phyloP scores from a whole-genome alignment of 2,113 vertebrate species.

The Tympanuchus pallidicinctus region DNA sequence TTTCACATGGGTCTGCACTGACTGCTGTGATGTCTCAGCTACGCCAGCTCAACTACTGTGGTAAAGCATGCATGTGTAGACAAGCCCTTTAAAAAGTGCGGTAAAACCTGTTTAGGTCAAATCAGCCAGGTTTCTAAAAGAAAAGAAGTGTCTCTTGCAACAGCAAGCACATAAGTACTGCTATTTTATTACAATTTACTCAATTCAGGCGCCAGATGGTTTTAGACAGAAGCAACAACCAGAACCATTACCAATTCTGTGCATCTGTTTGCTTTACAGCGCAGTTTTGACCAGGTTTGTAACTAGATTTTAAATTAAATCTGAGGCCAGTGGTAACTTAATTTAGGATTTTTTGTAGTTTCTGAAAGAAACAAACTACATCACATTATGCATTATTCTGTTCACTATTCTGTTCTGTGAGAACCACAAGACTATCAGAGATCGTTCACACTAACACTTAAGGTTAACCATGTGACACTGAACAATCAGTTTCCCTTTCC shows the following conservation, averaged over 20 bases:
- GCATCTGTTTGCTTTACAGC: conserved; percentile 58
- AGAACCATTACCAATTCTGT: conserved; percentile 50
- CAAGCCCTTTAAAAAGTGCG: conserved; percentile 47
- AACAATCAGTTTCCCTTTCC: not conserved
- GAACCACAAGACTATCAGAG: not conserved
- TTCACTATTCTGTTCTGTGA: not conserved
- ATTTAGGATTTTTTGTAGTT: conserved; percentile 8
- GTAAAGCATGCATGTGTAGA: conserved; percentile 43
- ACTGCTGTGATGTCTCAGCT: conserved; percentile 30
- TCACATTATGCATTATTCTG: not conserved
- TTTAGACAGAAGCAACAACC: conserved; percentile 48
- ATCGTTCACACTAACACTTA: not conserved
- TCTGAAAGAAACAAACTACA: not conserved
- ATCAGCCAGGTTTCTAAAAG: conserved; percentile 39
- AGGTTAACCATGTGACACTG: not conserved
- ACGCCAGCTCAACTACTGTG: conserved; percentile 23
- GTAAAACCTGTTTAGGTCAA: conserved; percentile 59
- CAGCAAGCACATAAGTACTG: conserved; percentile 50
- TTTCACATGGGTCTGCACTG: not conserved
- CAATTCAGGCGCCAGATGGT: conserved; percentile 52
- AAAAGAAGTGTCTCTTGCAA: conserved; percentile 6
- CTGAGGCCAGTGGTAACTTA: not conserved
- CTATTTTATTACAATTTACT: conserved; percentile 58
- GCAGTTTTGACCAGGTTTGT: conserved; percentile 42
- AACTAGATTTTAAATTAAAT: conserved; percentile 19